phyloP scores from a whole-genome alignment of 2,113 vertebrate genomes.

The Esox niger region DNA sequence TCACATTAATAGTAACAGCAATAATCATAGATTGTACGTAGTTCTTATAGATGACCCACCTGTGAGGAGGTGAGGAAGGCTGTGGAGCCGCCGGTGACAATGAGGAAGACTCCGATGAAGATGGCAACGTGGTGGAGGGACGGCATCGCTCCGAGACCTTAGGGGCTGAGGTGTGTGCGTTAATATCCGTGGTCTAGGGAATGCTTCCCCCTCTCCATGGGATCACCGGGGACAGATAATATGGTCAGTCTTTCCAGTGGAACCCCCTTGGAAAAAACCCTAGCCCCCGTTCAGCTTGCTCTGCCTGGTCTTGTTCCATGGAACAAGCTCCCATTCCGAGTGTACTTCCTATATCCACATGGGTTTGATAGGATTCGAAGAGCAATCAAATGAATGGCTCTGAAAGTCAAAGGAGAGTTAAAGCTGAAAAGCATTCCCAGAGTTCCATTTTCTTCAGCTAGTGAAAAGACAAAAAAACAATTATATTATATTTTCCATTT shows the following conservation, averaged over 20 bases:
- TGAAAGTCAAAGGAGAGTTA: not conserved
- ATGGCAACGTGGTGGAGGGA: constrained; percentile 76
- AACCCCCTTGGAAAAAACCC: too few relatives aligned
- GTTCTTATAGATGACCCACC: too few relatives aligned
- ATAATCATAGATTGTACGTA: too few relatives aligned
- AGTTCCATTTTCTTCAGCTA: not conserved
- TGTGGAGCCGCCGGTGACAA: constrained; percentile 75
- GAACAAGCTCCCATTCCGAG: constrained; percentile 27
- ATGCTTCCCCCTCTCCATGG: too few relatives aligned
- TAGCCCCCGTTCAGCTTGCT: constrained; percentile 29
- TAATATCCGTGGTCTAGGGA: constrained; percentile 29
- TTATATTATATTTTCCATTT: too few relatives aligned
- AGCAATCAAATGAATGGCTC: not conserved
- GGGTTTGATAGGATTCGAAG: not conserved
- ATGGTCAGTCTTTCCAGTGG: too few relatives aligned
- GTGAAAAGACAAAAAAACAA: too few relatives aligned
- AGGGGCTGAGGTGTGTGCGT: constrained; percentile 20
- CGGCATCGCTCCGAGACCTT: constrained; percentile 63
- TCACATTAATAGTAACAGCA: too few relatives aligned
- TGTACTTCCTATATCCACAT: not conserved
- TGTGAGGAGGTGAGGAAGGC: constrained; percentile 69
- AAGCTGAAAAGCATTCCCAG: not conserved
- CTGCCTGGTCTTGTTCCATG: constrained; percentile 11
- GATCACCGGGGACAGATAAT: too few relatives aligned
- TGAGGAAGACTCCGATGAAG: constrained; percentile 74